Conservation (phyloP, 2,113 vertebrate species). For the Coreoperca whiteheadi region DNA sequence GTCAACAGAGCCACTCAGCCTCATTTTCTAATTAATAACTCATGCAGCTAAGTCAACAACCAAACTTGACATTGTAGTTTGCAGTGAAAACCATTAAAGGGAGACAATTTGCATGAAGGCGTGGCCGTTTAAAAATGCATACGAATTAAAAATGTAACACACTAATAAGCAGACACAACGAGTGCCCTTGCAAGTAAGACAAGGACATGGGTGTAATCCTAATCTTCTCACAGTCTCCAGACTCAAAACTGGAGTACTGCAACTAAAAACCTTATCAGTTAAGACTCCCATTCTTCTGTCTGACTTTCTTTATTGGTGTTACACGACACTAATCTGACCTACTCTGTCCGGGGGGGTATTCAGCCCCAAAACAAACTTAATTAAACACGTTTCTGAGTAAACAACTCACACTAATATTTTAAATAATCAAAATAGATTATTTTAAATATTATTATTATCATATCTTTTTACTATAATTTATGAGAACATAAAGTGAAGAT, state of each 20-base stretch:
- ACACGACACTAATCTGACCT: not conserved
- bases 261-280: not conserved
- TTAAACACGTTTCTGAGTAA: no score
- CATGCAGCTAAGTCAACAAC: conserved; percentile 49
- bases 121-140: conserved; percentile 66
- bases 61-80: conserved; percentile 36
- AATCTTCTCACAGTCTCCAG: not conserved
- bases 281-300: no score
- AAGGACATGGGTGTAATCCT: conserved; percentile 19
- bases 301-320: no score
- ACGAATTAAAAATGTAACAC: conserved; percentile 61
- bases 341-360: not conserved
- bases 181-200: conserved; percentile 32
- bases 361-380: no score
- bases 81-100: conserved; percentile 33
- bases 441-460: no score
- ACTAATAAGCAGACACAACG: conserved; percentile 38
- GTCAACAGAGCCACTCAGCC: conserved; percentile 40
- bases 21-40: conserved; percentile 49
- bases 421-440: no score
- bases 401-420: no score
- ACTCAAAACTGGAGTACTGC: not conserved
- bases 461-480: no score
- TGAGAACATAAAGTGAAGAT: no score
- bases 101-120: conserved; percentile 48